Base-by-base conservation (phyloP, 2,888 invertebrate species). In the Xanthorhoe designata region DNA sequence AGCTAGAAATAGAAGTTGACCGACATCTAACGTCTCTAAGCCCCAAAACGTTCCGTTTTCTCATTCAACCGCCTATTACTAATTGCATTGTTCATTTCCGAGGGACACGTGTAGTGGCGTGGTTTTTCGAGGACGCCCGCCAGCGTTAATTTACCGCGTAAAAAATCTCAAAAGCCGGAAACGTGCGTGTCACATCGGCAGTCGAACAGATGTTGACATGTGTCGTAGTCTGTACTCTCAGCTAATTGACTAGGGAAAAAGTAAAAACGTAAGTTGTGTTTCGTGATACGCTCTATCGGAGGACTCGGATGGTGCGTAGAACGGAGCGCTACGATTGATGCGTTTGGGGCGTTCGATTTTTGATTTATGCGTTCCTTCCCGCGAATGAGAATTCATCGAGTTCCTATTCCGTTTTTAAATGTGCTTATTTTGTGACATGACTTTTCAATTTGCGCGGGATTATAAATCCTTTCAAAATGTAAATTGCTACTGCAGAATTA, bases 161-260 rank as follows among this genome's bases (percentile, higher is more conserved):
- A 68, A 90, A 89, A 87, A 84, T 77, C 80, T 79, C 80, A 80
- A 82, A 80, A 82, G 80, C 89, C 91, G 91, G 92, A 92, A 90
- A 89, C 85, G 86, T 79, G 76, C 76, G 78, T 84, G 87, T 84
- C 84, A 78, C 87, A 87, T 85, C 84, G 89, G 86, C 85, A 86
- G 85, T 86, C 83, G 87, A 91, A 90, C 92, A 92, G 88, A 92
- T 92, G 92, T 91, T 88, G 89, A 91, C 91, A 91, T 90, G 86
- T 91, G 91, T 89, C 87, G 85, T 71, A 60, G 62, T 63, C 59
- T 81, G 79, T 77, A 77, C 79, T 84, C 83, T 81, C 75, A 82
- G 84, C 86, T 91, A 91, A 91, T 91, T 92, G 89, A 87, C 88
- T 90, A 83, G 84, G 85, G 85, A 86, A 89, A 82, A 87, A 83